Conservation (phyloP, 1,140 invertebrate species). For the Mya arenaria region DNA sequence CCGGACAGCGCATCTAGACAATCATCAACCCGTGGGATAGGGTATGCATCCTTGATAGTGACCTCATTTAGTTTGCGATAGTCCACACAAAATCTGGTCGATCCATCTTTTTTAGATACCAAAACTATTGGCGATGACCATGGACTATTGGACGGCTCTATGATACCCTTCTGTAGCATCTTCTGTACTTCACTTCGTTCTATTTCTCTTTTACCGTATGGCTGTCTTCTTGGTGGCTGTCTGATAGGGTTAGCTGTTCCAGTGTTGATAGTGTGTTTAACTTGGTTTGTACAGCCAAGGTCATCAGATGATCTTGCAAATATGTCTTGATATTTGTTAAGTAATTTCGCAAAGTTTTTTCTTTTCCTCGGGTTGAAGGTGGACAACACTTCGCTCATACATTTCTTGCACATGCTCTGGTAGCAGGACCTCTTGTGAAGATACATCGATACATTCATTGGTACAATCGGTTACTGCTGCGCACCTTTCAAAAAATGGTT, state of each 20-base stretch:
- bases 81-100: constrained; percentile 12
- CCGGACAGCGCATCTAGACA: constrained; percentile 27
- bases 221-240: constrained; percentile 9
- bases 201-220: not conserved
- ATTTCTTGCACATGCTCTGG: too few relatives aligned
- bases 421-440: too few relatives aligned
- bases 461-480: too few relatives aligned
- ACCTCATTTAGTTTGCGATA: too few relatives aligned
- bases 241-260: not conserved
- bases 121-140: not conserved
- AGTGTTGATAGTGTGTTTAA: constrained; percentile 7
- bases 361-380: too few relatives aligned
- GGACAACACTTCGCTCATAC: too few relatives aligned
- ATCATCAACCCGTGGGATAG: constrained; percentile 62
- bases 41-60: constrained; percentile 49
- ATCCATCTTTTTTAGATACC: constrained; percentile 3
- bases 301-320: not conserved
- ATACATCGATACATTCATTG: too few relatives aligned
- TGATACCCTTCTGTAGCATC: not conserved
- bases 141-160: constrained; percentile 6
- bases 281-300: not conserved
- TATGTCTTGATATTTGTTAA: too few relatives aligned
- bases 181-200: constrained; percentile 9
- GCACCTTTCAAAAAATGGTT: too few relatives aligned
- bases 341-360: too few relatives aligned